These are phyloP conservation scores for Danaus plexippus DNA, from an alignment of 1,140 invertebrate genomes.

Conservation along the genomic window DNA sequence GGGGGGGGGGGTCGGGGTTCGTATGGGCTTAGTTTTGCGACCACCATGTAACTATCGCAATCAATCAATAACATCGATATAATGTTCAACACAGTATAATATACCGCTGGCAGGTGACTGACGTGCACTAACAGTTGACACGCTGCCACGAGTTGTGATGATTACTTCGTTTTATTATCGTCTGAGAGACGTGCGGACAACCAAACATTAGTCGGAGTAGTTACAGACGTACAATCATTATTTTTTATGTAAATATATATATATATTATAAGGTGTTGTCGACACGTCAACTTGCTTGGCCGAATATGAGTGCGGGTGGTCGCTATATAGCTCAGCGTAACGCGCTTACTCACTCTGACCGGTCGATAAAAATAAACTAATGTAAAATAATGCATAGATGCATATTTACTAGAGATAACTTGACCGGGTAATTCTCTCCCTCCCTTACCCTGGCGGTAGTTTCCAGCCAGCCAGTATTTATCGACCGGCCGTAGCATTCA, in stretches of 20 bases:
- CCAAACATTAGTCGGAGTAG: constrained; percentile 11
- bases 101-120: constrained; percentile 22
- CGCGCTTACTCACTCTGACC: constrained; percentile 22
- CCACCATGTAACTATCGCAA: constrained; percentile 32
- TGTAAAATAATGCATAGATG: background rate
- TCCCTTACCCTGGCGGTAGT: too few species aligned
- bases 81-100: too few species aligned
- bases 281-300: constrained; percentile 43
- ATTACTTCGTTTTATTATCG: constrained; percentile 59
- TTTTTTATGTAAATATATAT: constrained; percentile 3
- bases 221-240: background rate
- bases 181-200: constrained; percentile 47
- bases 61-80: too few species aligned
- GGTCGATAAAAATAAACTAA: constrained; percentile 6
- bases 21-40: constrained; percentile 56
- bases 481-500: constrained; percentile 15
- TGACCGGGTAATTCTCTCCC: too few species aligned
- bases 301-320: constrained; percentile 57
- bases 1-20: constrained; percentile 21
- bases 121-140: constrained; percentile 44
- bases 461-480: background rate
- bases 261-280: constrained; percentile 37
- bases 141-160: constrained; percentile 68
- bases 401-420: too few species aligned
- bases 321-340: constrained; percentile 43